phyloP scores from a whole-genome alignment of 2,888 invertebrate species.

The Digitonthophagus gazella region DNA sequence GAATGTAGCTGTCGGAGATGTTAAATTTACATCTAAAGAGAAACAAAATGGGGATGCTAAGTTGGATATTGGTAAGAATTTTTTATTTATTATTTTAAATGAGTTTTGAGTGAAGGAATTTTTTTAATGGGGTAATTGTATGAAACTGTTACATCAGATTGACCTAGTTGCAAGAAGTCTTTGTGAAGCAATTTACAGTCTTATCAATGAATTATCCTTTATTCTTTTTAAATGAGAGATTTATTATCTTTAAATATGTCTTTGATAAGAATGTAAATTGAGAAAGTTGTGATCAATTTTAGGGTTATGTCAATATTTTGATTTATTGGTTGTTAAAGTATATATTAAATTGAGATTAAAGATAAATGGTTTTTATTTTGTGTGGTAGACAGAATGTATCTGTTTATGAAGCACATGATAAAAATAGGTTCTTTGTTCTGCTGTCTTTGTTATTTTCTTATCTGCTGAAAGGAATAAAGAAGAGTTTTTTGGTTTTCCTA shows the following conservation, averaged over 20 bases:
- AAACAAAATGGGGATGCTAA: constrained; percentile 86
- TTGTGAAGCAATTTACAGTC: not conserved
- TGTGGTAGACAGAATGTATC: no score
- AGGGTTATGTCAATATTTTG: not conserved
- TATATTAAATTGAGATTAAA: no score
- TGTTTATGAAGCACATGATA: not conserved
- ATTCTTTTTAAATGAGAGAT: no score
- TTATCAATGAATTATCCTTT: not conserved
- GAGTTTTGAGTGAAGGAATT: no score
- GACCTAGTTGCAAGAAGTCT: not conserved
- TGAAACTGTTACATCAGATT: not conserved
- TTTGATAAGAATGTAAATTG: not conserved
- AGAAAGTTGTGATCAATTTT: not conserved
- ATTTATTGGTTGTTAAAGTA: not conserved
- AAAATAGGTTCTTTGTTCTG: not conserved
- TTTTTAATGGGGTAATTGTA: not conserved
- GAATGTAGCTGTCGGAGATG: constrained; percentile 64
- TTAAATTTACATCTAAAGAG: constrained; percentile 68
- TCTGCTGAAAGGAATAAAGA: no score
- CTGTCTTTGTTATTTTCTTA: not conserved
- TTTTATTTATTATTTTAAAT: constrained; percentile 10
- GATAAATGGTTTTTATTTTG: no score
- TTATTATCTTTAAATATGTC: not conserved
- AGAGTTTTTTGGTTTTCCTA: no score
- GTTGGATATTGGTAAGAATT: constrained; percentile 70